Evolutionary conservation across 1,140 invertebrate genomes (phyloP).

Genomic region (Bombus pascuorum): DNA sequence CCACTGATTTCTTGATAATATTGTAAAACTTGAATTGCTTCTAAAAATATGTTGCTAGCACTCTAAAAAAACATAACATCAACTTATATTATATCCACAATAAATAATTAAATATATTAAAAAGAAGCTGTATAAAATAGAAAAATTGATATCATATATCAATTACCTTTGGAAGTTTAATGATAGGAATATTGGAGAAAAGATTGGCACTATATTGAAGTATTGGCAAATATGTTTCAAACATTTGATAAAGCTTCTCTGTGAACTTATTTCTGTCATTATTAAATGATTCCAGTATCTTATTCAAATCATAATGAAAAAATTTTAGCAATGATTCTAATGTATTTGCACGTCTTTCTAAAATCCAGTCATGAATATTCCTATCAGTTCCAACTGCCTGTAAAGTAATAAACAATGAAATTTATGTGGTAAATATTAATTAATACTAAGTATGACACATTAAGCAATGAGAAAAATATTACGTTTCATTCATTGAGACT

Average conservation of each 20-base stretch:
- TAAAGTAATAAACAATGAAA: constrained; percentile 45
- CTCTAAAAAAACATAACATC: constrained; percentile 83
- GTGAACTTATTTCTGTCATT: constrained; percentile 86
- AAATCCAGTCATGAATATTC: constrained; percentile 90
- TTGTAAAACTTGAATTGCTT: constrained; percentile 91
- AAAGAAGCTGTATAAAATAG: constrained; percentile 21
- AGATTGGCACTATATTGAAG: constrained; percentile 90
- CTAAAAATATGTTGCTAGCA: constrained; percentile 90
- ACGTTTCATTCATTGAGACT: not conserved
- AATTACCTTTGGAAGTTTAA: constrained; percentile 90
- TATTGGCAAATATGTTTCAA: constrained; percentile 92
- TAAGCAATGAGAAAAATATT: constrained; percentile 12
- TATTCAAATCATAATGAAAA: constrained; percentile 90
- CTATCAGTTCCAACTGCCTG: constrained; percentile 93
- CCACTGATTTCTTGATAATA: constrained; percentile 88
- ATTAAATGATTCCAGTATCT: constrained; percentile 84
- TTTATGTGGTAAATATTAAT: constrained; percentile 37
- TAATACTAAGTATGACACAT: not conserved
- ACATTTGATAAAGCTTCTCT: constrained; percentile 91
- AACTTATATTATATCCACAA: not conserved
- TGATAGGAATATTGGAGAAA: constrained; percentile 89
- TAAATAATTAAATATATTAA: constrained; percentile 27
- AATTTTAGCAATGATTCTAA: constrained; percentile 89
- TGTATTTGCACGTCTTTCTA: constrained; percentile 88
- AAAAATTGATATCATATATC: constrained; percentile 20